Evolutionary conservation across 1,140 invertebrate species (phyloP).

Genomic region (Holotrichia oblita): DNA sequence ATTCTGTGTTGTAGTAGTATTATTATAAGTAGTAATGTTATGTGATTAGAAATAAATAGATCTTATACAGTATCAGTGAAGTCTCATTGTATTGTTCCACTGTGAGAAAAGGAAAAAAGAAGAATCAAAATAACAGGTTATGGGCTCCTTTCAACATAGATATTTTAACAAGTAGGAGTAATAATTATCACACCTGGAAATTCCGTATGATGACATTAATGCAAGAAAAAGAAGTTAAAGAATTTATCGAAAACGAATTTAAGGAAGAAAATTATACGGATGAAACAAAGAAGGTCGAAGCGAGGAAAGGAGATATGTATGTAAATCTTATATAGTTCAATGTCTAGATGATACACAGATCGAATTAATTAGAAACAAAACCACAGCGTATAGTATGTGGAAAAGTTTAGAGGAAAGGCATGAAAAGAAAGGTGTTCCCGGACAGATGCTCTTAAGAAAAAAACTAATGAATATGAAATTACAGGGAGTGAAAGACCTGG

Average conservation of each 20-base stretch:
- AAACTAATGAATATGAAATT: constrained; percentile 45
- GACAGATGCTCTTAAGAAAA: constrained; percentile 44
- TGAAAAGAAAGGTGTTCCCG: constrained; percentile 46
- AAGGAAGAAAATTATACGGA: not conserved
- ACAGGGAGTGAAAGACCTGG: constrained; percentile 44
- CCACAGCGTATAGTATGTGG: constrained; percentile 43
- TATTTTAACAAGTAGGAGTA: constrained; percentile 8
- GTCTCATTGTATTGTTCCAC: not conserved
- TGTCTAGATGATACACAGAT: constrained; percentile 40
- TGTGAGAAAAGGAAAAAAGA: too few species aligned
- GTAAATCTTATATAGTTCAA: constrained; percentile 44
- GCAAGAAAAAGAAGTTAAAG: constrained; percentile 41
- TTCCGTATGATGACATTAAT: constrained; percentile 43
- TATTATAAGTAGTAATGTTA: too few species aligned
- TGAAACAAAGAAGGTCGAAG: constrained; percentile 23
- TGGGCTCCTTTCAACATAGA: constrained; percentile 25
- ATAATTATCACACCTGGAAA: constrained; percentile 44
- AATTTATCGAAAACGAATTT: constrained; percentile 30
- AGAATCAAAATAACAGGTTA: not conserved
- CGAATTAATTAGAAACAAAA: constrained; percentile 40
- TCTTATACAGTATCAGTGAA: too few species aligned
- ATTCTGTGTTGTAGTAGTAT: too few species aligned
- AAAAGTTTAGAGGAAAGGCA: constrained; percentile 42
- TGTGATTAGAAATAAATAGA: too few species aligned
- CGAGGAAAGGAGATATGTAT: constrained; percentile 25